Evolutionary conservation across 2,797 vertebrate species (phyloP), one percentile per base, ranked within the genome.

Genomic region (Helicolenus hilgendorfi): DNA sequence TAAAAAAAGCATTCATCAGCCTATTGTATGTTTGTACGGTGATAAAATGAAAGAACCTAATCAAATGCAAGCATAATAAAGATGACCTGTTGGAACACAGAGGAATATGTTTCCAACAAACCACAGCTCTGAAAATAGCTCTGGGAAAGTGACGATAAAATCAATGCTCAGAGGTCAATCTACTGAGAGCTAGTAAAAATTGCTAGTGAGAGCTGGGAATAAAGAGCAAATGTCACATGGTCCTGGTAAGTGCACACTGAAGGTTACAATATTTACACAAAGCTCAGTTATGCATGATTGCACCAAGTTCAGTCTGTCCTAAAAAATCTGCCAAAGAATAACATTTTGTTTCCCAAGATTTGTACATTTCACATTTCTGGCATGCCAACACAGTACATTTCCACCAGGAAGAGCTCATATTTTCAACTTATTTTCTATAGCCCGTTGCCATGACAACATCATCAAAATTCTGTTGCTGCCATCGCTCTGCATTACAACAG

Each of bases 381-480:
- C 77, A 83, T 68, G 24, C 8, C 53, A 76, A 18, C 75, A 68
- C 45, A 36, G 55, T 59, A 45, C 41, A 76, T 88, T 79, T 67
- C 69, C 38, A 82, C 9, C 73, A 85, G 59, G 67, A 85, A 72
- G 49, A 78, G 69, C 76, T 80, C 71, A 45, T 71, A 53, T n/a
- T 22, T 22, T 84, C 27, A 36, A 22, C 60, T 74, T 79, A 55
- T 91, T 90, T 88, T 79, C 71, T 84, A 70, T 60, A 59, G 13
- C 35, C 60, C 15, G 35, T 94, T 94, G 87, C 91, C 83, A 91
- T 92, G 87, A 87, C 90, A 92, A 89, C 81, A 29, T 80, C 29
- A 86, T 91, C 53, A 84, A 79, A 92, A 84, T 83, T 81, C 63
- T 79, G 69, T 77, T 72, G 49, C 88, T 81, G 77, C 63, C 49